Percentiles rank a stretch among this genome's conserved stretches.
Conservation (phyloP, 2,888 invertebrate species). For the Scaeva pyrastri region DNA sequence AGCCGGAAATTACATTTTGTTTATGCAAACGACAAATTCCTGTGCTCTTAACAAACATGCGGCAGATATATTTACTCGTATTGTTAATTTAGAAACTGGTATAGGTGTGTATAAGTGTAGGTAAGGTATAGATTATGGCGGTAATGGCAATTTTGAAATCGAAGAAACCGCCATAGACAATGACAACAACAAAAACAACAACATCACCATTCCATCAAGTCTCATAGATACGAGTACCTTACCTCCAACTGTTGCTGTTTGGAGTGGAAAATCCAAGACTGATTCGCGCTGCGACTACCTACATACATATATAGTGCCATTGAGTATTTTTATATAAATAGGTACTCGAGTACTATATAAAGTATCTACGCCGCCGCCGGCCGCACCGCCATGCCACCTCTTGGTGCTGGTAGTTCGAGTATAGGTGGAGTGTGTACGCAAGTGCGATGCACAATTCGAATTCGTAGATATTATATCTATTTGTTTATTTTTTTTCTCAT, state of each 20-base stretch:
- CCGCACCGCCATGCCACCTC: too few species aligned
- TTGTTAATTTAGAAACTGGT: not conserved
- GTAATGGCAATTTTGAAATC: constrained; percentile 66
- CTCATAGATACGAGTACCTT: too few species aligned
- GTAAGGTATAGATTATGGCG: not conserved
- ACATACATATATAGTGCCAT: not conserved
- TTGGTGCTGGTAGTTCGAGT: not conserved
- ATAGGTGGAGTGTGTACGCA: constrained; percentile 52
- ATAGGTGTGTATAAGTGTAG: not conserved
- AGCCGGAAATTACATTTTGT: not conserved
- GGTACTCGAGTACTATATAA: not conserved
- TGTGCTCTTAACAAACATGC: not conserved
- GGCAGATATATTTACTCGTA: constrained; percentile 14
- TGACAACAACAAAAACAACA: not conserved
- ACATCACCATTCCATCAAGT: too few species aligned
- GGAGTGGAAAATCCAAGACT: constrained; percentile 39
- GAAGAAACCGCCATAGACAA: constrained; percentile 47
- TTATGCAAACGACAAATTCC: not conserved
- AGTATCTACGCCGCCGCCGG: too few species aligned
- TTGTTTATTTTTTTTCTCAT: constrained; percentile 61
- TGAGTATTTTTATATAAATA: constrained; percentile 8
- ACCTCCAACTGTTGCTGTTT: not conserved
- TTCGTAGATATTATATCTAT: constrained; percentile 21
- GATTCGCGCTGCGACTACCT: not conserved
- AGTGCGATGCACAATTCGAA: constrained; percentile 53